Evolutionary conservation across 2,113 vertebrate genomes (phyloP).

Genomic region (Callipepla squamata): DNA sequence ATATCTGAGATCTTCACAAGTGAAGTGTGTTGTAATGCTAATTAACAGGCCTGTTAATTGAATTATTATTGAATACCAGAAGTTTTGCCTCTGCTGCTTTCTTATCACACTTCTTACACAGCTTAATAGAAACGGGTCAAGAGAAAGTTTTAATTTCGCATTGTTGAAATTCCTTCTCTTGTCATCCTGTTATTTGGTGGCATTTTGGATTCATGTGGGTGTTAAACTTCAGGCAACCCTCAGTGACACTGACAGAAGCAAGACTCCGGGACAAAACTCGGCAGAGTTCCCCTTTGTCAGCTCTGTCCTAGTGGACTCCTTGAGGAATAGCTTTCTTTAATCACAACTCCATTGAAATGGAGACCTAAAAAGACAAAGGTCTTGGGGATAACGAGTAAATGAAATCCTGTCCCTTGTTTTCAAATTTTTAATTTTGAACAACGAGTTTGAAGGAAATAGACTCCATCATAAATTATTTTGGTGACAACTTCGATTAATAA

Average conservation of each 20-base stretch:
- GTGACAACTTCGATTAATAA: background rate
- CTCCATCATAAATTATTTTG: background rate
- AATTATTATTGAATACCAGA: background rate
- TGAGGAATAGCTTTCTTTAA: conserved; percentile 35
- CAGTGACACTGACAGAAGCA: conserved; percentile 53
- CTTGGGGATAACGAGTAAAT: background rate
- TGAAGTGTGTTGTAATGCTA: background rate
- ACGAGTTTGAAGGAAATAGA: background rate
- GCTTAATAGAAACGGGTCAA: conserved; percentile 52
- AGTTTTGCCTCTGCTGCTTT: background rate
- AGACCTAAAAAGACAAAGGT: background rate
- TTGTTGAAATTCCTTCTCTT: conserved; percentile 67
- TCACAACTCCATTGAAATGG: background rate
- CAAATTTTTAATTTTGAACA: background rate
- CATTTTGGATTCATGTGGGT: conserved; percentile 37
- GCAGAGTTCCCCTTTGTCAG: background rate
- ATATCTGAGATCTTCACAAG: background rate
- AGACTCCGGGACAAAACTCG: background rate
- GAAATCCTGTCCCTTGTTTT: background rate
- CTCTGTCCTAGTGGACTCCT: background rate
- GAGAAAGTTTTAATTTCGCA: conserved; percentile 56
- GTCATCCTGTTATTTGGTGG: conserved; percentile 9
- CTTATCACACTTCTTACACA: background rate
- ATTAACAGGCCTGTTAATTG: background rate
- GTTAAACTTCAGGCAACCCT: conserved; percentile 7